These are phyloP conservation scores for Azemiops feae DNA, from an alignment of 2,113 vertebrate species.

Conservation along the genomic window DNA sequence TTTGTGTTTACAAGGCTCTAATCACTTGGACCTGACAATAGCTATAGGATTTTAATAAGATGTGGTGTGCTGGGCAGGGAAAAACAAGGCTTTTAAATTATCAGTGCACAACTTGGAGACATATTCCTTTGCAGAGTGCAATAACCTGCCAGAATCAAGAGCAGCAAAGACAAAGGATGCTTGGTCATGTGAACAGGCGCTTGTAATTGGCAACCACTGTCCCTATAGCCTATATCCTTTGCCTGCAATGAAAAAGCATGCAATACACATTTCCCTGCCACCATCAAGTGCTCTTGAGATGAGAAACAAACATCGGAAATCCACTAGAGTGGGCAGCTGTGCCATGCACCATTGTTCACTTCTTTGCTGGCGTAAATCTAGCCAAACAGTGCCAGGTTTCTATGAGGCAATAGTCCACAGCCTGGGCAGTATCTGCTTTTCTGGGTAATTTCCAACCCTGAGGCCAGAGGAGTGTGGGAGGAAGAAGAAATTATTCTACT, in stretches of 20 bases:
- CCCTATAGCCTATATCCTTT: background rate
- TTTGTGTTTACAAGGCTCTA: background rate
- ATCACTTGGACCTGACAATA: too few relatives aligned
- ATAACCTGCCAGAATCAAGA: background rate
- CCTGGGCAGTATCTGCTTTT: background rate
- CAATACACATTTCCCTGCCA: background rate
- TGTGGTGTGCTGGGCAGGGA: background rate
- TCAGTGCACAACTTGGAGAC: background rate
- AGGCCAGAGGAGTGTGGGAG: background rate
- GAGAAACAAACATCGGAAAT: constrained; percentile 9
- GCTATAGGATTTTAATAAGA: background rate
- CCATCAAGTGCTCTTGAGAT: background rate
- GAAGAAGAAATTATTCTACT: background rate
- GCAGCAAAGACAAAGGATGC: background rate
- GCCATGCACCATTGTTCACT: background rate
- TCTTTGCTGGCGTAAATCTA: background rate
- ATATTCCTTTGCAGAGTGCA: background rate
- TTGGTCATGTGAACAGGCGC: background rate
- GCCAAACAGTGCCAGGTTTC: constrained; percentile 3
- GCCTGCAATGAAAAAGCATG: background rate
- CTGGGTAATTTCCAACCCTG: constrained; percentile 2
- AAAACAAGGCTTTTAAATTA: background rate
- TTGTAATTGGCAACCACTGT: background rate
- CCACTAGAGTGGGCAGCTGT: background rate
- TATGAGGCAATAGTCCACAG: background rate